Conservation (phyloP, 2,888 invertebrate genomes). For the Drosophila bunnanda region DNA sequence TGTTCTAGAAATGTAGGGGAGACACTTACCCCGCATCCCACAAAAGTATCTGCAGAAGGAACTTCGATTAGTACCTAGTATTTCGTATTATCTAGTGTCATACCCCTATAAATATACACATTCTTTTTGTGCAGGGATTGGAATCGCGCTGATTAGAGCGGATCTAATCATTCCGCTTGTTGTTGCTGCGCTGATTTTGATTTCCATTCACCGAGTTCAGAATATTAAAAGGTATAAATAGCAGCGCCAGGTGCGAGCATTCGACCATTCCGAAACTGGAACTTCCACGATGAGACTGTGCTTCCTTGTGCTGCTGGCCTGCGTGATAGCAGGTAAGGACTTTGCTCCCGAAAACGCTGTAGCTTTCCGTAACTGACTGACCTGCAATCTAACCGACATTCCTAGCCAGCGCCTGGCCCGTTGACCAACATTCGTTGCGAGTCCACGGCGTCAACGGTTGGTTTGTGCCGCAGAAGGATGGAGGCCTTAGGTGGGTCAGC, state of each 20-base stretch:
- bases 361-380: background rate
- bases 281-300: conserved; percentile 51
- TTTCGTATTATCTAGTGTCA: background rate
- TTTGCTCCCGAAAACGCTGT: conserved; percentile 22
- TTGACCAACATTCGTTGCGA: conserved; percentile 42
- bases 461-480: conserved; percentile 65
- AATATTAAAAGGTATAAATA: conserved; percentile 47
- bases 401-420: conserved; percentile 51
- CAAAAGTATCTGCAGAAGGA: background rate
- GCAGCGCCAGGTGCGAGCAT: background rate
- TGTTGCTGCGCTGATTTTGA: conserved; percentile 20
- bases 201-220: conserved; percentile 1
- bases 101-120: background rate
- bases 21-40: background rate
- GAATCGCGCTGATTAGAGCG: conserved; percentile 30
- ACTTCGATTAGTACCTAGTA: background rate
- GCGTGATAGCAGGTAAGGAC: conserved; percentile 58
- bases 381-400: background rate
- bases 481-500: conserved; percentile 56
- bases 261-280: conserved; percentile 33
- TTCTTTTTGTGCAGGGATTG: background rate
- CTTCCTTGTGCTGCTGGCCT: conserved; percentile 51
- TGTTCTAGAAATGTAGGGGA: background rate
- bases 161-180: conserved; percentile 27
- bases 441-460: conserved; percentile 68